These are phyloP conservation scores for Equus przewalskii DNA, from an alignment of 2,113 vertebrate genomes.

Conservation along the genomic window DNA sequence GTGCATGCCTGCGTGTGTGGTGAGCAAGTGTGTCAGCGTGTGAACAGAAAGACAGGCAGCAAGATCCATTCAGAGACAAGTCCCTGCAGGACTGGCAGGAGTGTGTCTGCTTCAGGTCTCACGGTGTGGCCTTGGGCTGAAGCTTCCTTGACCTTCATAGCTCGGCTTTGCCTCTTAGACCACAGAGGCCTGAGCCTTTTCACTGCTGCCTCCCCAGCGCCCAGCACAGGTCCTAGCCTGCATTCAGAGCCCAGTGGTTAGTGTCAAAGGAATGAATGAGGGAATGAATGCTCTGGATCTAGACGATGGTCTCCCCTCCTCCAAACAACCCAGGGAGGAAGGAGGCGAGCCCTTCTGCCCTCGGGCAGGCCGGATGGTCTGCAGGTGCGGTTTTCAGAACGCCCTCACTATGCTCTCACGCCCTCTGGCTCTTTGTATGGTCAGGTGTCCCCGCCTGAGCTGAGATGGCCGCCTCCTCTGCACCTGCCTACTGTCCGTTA, in stretches of 20 bases:
- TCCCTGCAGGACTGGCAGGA: conserved; percentile 45
- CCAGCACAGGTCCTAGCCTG: not conserved
- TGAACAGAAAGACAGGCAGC: conserved; percentile 47
- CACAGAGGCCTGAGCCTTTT: not conserved
- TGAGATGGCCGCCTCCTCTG: not conserved
- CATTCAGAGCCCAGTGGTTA: not conserved
- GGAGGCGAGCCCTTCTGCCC: not conserved
- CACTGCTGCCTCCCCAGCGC: not conserved
- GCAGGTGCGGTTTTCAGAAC: not conserved
- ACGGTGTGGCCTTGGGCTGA: not conserved
- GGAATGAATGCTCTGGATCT: too few species aligned
- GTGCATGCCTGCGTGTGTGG: not conserved
- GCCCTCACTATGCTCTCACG: not conserved
- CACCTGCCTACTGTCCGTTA: too few species aligned
- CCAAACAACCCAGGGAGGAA: not conserved
- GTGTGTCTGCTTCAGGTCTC: not conserved
- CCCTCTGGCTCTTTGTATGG: not conserved
- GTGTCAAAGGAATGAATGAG: not conserved
- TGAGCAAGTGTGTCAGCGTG: not conserved
- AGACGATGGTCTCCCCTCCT: not conserved
- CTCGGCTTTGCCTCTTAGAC: not conserved
- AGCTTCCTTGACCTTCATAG: not conserved
- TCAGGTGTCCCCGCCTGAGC: not conserved
- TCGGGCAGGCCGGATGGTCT: too few species aligned
- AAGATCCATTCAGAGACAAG: conserved; percentile 51